Evolutionary conservation across 1,140 invertebrate species (phyloP).

Genomic region (Drosophila seguyi): DNA sequence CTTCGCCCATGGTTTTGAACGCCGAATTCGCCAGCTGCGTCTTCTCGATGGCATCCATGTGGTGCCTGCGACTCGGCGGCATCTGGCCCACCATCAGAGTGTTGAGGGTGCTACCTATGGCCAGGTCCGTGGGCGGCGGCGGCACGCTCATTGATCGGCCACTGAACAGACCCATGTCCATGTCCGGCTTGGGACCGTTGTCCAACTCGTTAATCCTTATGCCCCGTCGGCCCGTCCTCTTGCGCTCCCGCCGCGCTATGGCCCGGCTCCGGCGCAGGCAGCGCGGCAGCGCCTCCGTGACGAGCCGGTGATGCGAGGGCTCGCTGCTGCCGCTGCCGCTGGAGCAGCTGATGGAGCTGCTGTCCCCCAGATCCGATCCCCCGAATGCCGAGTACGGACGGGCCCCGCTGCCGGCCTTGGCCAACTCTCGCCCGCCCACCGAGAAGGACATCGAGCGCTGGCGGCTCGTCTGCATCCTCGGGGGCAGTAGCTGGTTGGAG

Average conservation of each 20-base stretch:
- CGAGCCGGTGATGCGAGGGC: not conserved
- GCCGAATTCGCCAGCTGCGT: conserved; percentile 1
- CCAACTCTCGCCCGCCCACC: not conserved
- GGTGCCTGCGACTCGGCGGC: conserved; percentile 40
- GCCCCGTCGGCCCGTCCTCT: not conserved
- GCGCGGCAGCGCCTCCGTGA: not conserved
- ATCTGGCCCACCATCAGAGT: conserved; percentile 1
- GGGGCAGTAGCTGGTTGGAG: conserved; percentile 37
- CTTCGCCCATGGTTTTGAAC: not conserved
- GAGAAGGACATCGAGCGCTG: conserved; percentile 58
- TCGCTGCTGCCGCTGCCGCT: conserved; percentile 23
- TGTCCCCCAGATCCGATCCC: not conserved
- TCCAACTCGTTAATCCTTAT: not conserved
- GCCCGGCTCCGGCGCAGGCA: not conserved
- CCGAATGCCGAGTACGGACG: conserved; percentile 15
- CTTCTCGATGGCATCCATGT: conserved; percentile 45
- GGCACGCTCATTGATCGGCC: conserved; percentile 57
- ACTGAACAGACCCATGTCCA: conserved; percentile 4
- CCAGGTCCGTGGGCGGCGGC: conserved; percentile 20
- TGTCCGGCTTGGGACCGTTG: not conserved
- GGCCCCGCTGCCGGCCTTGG: not conserved
- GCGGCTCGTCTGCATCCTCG: conserved; percentile 52
- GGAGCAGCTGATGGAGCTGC: conserved; percentile 24
- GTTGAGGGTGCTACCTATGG: not conserved
- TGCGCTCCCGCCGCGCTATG: not conserved